Conservation (phyloP, 2,888 invertebrate species). For the Rotaria macrura region DNA sequence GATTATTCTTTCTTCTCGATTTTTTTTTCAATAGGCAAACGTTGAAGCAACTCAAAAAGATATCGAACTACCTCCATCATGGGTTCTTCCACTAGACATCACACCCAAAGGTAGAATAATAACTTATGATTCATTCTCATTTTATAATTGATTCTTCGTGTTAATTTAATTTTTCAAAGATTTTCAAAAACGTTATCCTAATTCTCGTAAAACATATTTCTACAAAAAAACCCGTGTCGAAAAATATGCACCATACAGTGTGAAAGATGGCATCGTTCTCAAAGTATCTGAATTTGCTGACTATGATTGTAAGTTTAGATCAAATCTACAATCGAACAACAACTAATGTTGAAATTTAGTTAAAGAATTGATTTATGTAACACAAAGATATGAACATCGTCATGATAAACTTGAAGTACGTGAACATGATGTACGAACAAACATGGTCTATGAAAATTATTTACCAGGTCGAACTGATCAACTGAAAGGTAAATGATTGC, state of each 20-base stretch:
- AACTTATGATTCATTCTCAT: neutral
- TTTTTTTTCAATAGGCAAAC: neutral
- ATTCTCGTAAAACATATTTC: slow-evolving; percentile 55
- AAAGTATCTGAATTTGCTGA: slow-evolving; percentile 46
- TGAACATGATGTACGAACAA: slow-evolving; percentile 43
- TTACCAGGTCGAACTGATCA: slow-evolving; percentile 42
- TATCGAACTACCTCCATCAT: slow-evolving; percentile 49
- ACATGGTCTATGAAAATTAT: slow-evolving; percentile 47
- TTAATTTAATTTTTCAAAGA: slow-evolving; percentile 38
- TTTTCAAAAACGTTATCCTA: slow-evolving; percentile 59
- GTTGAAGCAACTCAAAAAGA: slow-evolving; percentile 35
- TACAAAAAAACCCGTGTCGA: slow-evolving; percentile 68
- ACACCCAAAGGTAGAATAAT: slow-evolving; percentile 40
- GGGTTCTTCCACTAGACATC: slow-evolving; percentile 45
- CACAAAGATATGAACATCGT: slow-evolving; percentile 46
- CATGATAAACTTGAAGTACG: slow-evolving; percentile 44
- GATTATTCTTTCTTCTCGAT: neutral
- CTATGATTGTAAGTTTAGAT: slow-evolving; percentile 43
- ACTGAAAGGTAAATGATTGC: slow-evolving; percentile 41
- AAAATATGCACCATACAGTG: slow-evolving; percentile 66
- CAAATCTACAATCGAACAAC: neutral
- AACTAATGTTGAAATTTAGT: slow-evolving; percentile 14
- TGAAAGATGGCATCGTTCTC: slow-evolving; percentile 62
- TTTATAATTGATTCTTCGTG: neutral
- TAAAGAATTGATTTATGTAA: slow-evolving; percentile 38